These are phyloP conservation scores for Adelphocoris suturalis DNA, from an alignment of 2,888 invertebrate genomes.

Conservation along the genomic window DNA sequence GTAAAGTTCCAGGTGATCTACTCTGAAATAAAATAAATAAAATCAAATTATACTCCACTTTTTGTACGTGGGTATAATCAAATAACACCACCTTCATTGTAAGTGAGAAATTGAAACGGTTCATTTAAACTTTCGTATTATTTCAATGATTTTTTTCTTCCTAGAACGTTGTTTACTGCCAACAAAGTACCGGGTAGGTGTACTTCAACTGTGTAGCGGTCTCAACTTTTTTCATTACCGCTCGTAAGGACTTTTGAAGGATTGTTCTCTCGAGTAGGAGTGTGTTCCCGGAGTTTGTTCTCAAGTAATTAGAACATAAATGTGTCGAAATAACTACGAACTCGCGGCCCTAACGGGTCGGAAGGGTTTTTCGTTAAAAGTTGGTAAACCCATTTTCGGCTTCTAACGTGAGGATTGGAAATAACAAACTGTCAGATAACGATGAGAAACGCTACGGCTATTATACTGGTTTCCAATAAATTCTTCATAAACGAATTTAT, in stretches of 20 bases:
- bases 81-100: no score
- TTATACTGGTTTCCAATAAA: not conserved
- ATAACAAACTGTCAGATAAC: not conserved
- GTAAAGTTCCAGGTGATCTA: no score
- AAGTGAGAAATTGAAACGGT: no score
- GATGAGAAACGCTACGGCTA: not conserved
- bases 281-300: conserved; percentile 6
- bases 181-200: not conserved
- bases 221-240: conserved; percentile 4
- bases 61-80: no score
- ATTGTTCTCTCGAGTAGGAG: not conserved
- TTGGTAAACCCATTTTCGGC: not conserved
- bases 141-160: no score
- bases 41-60: no score
- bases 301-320: conserved; percentile 33
- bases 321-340: conserved; percentile 27
- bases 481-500: not conserved
- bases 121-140: no score
- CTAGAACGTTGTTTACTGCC: not conserved
- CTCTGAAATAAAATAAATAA: no score
- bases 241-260: not conserved
- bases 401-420: not conserved
- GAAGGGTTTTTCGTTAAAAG: not conserved
- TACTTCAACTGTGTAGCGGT: not conserved
- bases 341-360: not conserved